Conservation (phyloP, 2,888 invertebrate genomes). For the Eupeodes latifasciatus region DNA sequence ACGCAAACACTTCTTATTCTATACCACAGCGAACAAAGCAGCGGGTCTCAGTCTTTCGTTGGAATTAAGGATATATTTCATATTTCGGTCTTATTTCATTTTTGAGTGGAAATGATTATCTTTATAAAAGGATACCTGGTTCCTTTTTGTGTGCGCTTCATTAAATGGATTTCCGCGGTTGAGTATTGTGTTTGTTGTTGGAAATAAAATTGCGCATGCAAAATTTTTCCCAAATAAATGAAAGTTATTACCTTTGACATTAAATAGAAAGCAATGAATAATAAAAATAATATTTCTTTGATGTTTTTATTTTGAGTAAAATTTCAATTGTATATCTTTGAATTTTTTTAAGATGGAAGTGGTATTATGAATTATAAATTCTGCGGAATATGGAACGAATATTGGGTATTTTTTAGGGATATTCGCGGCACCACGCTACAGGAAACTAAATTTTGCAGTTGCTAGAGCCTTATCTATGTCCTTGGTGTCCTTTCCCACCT, state of each 20-base stretch:
- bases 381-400: not conserved
- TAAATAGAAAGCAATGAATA: slow-evolving; percentile 37
- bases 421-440: not conserved
- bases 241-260: slow-evolving; percentile 65
- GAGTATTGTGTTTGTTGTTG: slow-evolving; percentile 45
- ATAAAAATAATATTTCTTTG: slow-evolving; percentile 40
- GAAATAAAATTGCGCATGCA: slow-evolving; percentile 60
- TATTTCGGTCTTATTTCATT: not conserved
- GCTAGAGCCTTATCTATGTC: too few relatives aligned
- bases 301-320: slow-evolving; percentile 35
- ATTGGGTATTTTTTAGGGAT: not conserved
- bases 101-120: slow-evolving; percentile 2
- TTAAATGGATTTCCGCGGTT: slow-evolving; percentile 62
- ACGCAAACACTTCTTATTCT: slow-evolving; percentile 11
- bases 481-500: too few relatives aligned
- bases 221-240: slow-evolving; percentile 36
- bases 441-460: too few relatives aligned
- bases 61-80: slow-evolving; percentile 20
- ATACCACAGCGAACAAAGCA: slow-evolving; percentile 2
- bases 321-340: slow-evolving; percentile 41
- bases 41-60: not conserved
- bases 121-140: slow-evolving; percentile 50
- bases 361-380: slow-evolving; percentile 5
- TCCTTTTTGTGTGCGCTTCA: slow-evolving; percentile 48
- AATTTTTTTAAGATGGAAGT: slow-evolving; percentile 9